phyloP scores from a whole-genome alignment of 2,113 vertebrate genomes.

The Calypte anna region DNA sequence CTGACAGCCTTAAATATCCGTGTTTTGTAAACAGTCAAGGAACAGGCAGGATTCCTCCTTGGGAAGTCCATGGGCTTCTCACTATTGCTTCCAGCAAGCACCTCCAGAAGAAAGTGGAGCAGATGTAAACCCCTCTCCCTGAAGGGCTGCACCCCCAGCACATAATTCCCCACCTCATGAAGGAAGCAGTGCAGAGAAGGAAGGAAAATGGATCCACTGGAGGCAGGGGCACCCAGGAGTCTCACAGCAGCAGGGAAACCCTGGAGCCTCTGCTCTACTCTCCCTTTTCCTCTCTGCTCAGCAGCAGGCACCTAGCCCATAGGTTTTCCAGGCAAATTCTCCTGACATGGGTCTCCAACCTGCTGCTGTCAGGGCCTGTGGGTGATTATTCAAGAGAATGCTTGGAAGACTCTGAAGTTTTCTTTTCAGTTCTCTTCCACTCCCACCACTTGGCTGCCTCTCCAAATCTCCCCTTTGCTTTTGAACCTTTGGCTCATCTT shows the following conservation, averaged over 20 bases:
- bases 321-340: background rate
- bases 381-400: background rate
- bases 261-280: background rate
- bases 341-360: background rate
- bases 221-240: background rate
- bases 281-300: background rate
- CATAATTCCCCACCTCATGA: background rate
- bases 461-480: background rate
- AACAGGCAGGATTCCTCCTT: background rate
- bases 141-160: rapidly evolving
- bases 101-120: background rate
- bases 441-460: background rate
- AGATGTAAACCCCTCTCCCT: background rate
- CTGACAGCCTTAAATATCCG: background rate
- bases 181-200: background rate
- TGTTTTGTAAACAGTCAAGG: background rate
- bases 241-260: background rate
- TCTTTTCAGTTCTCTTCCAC: background rate
- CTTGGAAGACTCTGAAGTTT: background rate
- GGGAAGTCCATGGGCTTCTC: background rate
- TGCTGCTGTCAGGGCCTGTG: background rate
- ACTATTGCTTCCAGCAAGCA: background rate
- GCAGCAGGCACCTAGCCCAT: rapidly evolving
- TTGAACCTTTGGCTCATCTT: background rate
- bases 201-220: background rate